Base-by-base conservation (phyloP, 2,113 vertebrate genomes). In the Menidia beryllina region DNA sequence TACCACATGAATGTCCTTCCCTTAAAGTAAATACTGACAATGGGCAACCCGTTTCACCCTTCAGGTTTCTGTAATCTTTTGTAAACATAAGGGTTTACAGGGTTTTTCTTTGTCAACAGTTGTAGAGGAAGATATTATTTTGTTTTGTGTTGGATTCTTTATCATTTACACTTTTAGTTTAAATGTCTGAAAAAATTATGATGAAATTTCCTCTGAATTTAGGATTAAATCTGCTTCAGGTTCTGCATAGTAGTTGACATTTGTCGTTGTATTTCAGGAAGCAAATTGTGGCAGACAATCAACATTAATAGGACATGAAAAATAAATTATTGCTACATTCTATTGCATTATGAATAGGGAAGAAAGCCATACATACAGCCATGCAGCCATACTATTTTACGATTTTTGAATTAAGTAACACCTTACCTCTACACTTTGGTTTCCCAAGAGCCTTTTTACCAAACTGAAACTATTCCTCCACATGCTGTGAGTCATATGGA, bases 21-120 rank as follows among this genome's bases (percentile, higher is more conserved):
- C 69, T 47, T 45, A 45, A 68, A 62, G 55, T 71, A 79, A 84
- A 81, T 67, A 59, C 24, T 0, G 3, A 10, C 58, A 53, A 38
- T 14, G 69, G 24, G 68, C 66, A 13, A 41, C n/a, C n/a, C n/a
- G n/a, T n/a, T n/a, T n/a, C n/a, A n/a, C n/a, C n/a, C n/a, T n/a
- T n/a, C n/a, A n/a, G n/a, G n/a, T n/a, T n/a, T n/a, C n/a, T n/a
- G n/a, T n/a, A n/a, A n/a, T n/a, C n/a, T n/a, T n/a, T n/a, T n/a
- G n/a, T n/a, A n/a, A n/a, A n/a, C n/a, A n/a, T n/a, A n/a, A n/a
- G n/a, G n/a, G n/a, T n/a, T n/a, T n/a, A n/a, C n/a, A n/a, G n/a
- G n/a, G n/a, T n/a, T n/a, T n/a, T n/a, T n/a, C n/a, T n/a, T n/a
- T n/a, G n/a, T n/a, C n/a, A n/a, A n/a, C n/a, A n/a, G n/a, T 13